Evolutionary conservation across 2,797 vertebrate genomes (phyloP).

Genomic region (Hypotaenidia okinawae): DNA sequence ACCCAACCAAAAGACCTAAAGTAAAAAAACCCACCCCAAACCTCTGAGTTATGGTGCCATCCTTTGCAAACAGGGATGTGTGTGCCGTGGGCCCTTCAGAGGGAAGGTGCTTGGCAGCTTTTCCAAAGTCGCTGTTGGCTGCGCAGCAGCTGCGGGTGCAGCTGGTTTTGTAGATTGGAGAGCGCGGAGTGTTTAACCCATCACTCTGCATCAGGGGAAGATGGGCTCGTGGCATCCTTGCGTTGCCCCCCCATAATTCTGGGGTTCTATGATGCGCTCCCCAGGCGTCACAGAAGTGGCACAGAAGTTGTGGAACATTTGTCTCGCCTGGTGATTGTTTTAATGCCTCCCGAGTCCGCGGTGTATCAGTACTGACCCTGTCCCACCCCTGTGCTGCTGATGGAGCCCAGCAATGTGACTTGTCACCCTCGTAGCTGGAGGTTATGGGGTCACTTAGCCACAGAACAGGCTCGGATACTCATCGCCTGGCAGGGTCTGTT

Average conservation of each 20-base stretch:
- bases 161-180: not conserved
- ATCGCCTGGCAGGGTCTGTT: not conserved
- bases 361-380: not conserved
- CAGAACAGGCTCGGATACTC: not conserved
- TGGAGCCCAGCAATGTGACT: rapidly evolving
- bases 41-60: not conserved
- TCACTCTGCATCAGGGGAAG: not conserved
- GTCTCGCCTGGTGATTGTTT: not conserved
- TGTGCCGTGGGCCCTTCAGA: not conserved
- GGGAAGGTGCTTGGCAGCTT: conserved; percentile 16
- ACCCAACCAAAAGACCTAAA: not conserved
- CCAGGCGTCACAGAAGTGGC: not conserved
- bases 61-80: not conserved
- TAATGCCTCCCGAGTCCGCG: rapidly evolving
- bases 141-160: not conserved
- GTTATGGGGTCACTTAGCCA: not conserved
- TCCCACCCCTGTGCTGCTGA: not conserved
- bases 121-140: not conserved
- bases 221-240: not conserved
- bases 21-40: not conserved
- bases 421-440: rapidly evolving
- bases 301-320: rapidly evolving
- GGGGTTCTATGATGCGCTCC: not conserved
- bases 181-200: not conserved
- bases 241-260: rapidly evolving